A percentile compares a stretch with the other conserved stretches of the same genome.
Conservation (phyloP, 2,113 vertebrate species). For the Muntiacus reevesi region DNA sequence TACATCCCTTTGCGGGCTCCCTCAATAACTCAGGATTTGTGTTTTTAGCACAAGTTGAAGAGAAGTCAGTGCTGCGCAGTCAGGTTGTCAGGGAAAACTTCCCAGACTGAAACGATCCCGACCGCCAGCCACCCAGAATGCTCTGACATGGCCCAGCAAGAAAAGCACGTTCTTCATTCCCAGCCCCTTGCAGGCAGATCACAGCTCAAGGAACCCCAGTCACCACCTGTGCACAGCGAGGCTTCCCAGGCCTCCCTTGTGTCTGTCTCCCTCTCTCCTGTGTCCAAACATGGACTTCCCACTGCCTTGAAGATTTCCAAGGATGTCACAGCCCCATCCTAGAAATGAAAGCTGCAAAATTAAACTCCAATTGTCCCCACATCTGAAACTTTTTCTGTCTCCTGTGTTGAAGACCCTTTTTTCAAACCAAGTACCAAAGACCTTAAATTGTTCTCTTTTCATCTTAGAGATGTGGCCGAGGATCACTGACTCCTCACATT, state of each 20-base stretch:
- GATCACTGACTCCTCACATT: not conserved
- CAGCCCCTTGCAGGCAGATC: not conserved
- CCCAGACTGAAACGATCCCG: not conserved
- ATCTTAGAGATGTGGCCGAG: not conserved
- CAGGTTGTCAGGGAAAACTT: not conserved
- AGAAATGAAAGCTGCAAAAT: not conserved
- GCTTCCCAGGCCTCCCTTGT: not conserved
- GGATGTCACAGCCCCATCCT: not conserved
- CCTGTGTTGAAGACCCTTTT: not conserved
- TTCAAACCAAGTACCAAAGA: not conserved
- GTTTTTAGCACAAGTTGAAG: not conserved
- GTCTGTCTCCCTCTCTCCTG: not conserved
- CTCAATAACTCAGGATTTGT: not conserved
- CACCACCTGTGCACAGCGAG: accelerated
- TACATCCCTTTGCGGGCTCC: not conserved
- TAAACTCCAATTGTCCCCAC: not conserved
- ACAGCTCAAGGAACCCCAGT: not conserved
- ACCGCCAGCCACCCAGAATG: not conserved
- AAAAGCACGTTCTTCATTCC: not conserved
- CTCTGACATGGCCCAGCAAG: not conserved
- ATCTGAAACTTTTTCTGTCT: not conserved
- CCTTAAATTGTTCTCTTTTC: not conserved
- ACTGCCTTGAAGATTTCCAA: not conserved
- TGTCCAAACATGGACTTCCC: not conserved
- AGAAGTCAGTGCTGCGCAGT: not conserved